Evolutionary conservation across 2,797 vertebrate species (phyloP), one percentile per base, ranked within the genome.

Genomic region (Morus bassanus): DNA sequence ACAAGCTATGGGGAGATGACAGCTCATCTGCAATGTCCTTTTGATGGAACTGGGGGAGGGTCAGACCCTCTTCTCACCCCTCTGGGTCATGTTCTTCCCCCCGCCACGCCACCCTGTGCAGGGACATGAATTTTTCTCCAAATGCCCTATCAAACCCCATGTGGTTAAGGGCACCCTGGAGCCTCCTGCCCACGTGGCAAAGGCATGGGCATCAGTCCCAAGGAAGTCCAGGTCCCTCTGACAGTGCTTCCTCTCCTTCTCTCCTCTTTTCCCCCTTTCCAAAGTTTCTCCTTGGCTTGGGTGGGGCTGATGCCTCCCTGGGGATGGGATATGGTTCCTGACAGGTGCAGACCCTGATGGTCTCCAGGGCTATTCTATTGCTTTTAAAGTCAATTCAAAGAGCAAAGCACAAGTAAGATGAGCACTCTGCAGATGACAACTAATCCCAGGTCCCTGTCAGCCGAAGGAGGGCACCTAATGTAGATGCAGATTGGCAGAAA

Each of bases 281-380:
- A 64, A 57, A 41, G 7, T 59, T 65, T 68, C 39, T 45, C 11
- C 33, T 22, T 72, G 23, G 10, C 21, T 48, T 41, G 22, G 13
- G 18, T 74, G 39, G 33, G 69, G 6, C 16, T 73, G 22, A 50
- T 69, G 13, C 13, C 19, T 54, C 16, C 12, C 9, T 31, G 22
- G 9, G 16, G 14, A 37, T 64, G 37, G 11, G 13, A 17, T 41
- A 70, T 0, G 0, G 11, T 13, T 79, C 39, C 39, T 59, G 7
- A 77, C 8, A 19, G 53, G 12, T 6, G 7, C 14, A 65, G 39
- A 24, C 4, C 14, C 33, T 27, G 11, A 1, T 54, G 8, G 6
- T 63, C 19, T 19, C 46, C 0, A 0, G 4, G 31, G 2, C 3
- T 73, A 43, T 48, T 67, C n/a, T 45, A 5, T 9, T 60, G 30